Conservation (phyloP, 2,888 invertebrate genomes). For the Tipula confusa region DNA sequence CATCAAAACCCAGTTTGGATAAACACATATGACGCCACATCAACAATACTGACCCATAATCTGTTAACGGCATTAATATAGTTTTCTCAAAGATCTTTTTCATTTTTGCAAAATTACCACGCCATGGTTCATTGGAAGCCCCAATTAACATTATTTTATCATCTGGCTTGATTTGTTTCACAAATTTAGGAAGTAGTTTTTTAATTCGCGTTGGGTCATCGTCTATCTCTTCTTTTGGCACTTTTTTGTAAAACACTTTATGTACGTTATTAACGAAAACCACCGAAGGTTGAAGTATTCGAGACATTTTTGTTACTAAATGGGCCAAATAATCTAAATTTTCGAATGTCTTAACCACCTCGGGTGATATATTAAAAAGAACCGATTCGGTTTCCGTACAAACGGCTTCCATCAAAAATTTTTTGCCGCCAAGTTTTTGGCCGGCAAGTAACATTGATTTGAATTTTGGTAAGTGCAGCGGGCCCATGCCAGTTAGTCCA, state of each 20-base stretch:
- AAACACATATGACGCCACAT: constrained; percentile 43
- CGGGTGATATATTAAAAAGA: constrained; percentile 62
- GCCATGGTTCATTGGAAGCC: constrained; percentile 54
- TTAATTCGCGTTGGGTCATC: constrained; percentile 51
- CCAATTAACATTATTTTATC: constrained; percentile 56
- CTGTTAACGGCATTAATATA: constrained; percentile 44
- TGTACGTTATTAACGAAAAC: constrained; percentile 56
- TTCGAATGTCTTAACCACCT: constrained; percentile 57
- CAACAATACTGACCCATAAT: constrained; percentile 45
- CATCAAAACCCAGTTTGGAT: constrained; percentile 37
- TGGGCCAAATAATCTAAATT: constrained; percentile 60
- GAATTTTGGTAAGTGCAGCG: constrained; percentile 47
- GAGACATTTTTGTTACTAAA: constrained; percentile 58
- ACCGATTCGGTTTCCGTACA: constrained; percentile 63
- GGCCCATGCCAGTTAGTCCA: constrained; percentile 48
- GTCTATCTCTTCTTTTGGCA: constrained; percentile 43
- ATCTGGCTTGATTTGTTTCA: constrained; percentile 54
- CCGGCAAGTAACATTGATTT: constrained; percentile 64
- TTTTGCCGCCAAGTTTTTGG: constrained; percentile 63
- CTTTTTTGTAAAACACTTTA: constrained; percentile 54
- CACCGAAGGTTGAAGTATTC: constrained; percentile 58
- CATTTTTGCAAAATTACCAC: constrained; percentile 43
- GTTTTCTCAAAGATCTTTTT: constrained; percentile 44
- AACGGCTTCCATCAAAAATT: constrained; percentile 62
- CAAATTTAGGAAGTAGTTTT: constrained; percentile 51